Base-by-base conservation (phyloP, 1,140 invertebrate genomes). In the Lordiphosa mommai region DNA sequence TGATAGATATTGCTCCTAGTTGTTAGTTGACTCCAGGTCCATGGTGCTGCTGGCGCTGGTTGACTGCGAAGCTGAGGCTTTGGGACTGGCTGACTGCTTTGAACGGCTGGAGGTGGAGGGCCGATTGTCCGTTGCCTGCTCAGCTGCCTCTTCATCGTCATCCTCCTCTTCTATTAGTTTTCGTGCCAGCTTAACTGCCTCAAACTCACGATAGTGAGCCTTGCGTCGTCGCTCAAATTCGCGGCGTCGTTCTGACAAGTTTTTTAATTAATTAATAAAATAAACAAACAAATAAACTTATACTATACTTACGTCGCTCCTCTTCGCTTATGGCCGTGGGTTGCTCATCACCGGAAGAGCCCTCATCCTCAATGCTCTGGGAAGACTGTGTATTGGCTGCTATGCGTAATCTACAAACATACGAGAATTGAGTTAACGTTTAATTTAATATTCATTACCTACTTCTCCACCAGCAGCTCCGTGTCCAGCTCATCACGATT, bases 171-270 rank as follows among this genome's bases (percentile, higher is more conserved):
- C 92, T 90, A 98, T 93, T 51, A 97, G 90, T 89, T 98, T 95
- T 70, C 96, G 91, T 2, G 97, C 96, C 63, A 98, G 89, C 89
- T 97, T 95, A 0, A 98, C 94, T 3, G 96, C 96, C 88, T 97
- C 94, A 89, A 96, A 99, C 89, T 99, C 98, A 89, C 98, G 97
- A 90, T 99, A 99, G 89, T 99, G 98, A 59, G 95, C 93, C 90
- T 98, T 98, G 49, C 98, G 92, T 89, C 98, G 99, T 33, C 94
- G 92, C 89, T 97, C 95, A 88, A 98, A 98, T 58, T 93, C 92
- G 86, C 93, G 92, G 64, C 93, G 91, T 72, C 92, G 91, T 56
- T 90, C 94, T 94, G 3, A 88, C 7, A 47, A 55, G 29, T 14
- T 63, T 48, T 66, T 50, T 34, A 36, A 55, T 36, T 10, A 33